Conservation (phyloP, 2,888 invertebrate species). For the Euplagia quadripunctaria region DNA sequence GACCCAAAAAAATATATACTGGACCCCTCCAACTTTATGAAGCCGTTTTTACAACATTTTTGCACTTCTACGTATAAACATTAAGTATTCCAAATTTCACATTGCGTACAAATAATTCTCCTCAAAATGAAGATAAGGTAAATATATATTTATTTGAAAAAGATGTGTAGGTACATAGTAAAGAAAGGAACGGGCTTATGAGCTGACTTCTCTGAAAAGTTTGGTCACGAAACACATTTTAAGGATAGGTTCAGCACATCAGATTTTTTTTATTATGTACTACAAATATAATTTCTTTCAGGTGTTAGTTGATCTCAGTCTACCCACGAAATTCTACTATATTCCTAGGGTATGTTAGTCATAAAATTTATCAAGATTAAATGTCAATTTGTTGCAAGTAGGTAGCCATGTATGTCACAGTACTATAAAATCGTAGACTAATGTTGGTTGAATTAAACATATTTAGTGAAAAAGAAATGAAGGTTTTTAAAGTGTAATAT, state of each 20-base stretch:
- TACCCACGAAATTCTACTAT: constrained; percentile 6
- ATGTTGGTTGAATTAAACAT: neutral
- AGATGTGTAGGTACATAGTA: too few relatives aligned
- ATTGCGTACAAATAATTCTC: too few relatives aligned
- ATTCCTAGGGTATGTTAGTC: constrained; percentile 20
- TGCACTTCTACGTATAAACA: too few relatives aligned
- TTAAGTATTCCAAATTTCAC: too few relatives aligned
- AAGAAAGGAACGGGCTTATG: neutral
- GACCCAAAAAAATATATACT: too few relatives aligned
- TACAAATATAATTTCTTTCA: constrained; percentile 13
- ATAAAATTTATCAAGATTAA: neutral
- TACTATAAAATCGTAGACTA: neutral
- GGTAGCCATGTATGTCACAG: neutral
- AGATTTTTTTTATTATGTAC: neutral
- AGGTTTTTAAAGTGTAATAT: neutral
- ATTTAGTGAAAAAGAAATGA: too few relatives aligned
- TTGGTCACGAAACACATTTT: neutral
- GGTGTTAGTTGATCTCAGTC: constrained; percentile 2
- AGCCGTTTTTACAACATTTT: too few relatives aligned
- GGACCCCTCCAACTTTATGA: too few relatives aligned
- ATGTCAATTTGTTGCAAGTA: neutral
- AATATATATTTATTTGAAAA: too few relatives aligned
- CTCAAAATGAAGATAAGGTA: too few relatives aligned
- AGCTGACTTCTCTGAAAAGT: too few relatives aligned
- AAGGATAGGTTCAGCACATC: neutral